Evolutionary conservation across 2,113 vertebrate species (phyloP).

Genomic region (Phalacrocorax aristotelis): DNA sequence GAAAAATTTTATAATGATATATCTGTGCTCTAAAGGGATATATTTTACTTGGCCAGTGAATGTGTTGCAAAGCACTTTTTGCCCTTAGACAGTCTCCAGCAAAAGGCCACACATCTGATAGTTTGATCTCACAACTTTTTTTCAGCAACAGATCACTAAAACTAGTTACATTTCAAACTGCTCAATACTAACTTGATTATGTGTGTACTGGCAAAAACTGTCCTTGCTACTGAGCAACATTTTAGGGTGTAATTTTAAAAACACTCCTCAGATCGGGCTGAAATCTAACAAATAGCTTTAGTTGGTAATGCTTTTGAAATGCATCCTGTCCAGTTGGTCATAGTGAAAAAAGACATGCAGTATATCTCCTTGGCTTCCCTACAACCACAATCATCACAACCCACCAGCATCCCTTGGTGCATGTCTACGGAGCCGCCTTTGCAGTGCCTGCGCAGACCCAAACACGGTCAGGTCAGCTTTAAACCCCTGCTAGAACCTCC

Average conservation of each 20-base stretch:
- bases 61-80: neutral
- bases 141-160: neutral
- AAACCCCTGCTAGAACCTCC: too few species aligned
- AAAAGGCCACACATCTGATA: neutral
- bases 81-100: neutral
- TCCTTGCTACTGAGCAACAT: neutral
- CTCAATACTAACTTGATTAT: neutral
- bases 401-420: neutral
- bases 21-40: neutral
- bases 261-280: neutral
- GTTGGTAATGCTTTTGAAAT: neutral
- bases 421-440: rapidly evolving
- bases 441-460: neutral
- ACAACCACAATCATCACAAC: neutral
- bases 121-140: neutral
- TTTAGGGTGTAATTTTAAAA: neutral
- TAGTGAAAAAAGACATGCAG: neutral
- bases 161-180: neutral
- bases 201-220: neutral
- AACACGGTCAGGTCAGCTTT: neutral
- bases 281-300: neutral
- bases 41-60: neutral
- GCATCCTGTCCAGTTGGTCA: too few species aligned
- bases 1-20: neutral
- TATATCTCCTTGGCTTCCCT: neutral